Percentiles rank a stretch among this genome's conserved stretches.
Conservation (phyloP, 1,140 invertebrate genomes). For the Drosophila mauritiana region DNA sequence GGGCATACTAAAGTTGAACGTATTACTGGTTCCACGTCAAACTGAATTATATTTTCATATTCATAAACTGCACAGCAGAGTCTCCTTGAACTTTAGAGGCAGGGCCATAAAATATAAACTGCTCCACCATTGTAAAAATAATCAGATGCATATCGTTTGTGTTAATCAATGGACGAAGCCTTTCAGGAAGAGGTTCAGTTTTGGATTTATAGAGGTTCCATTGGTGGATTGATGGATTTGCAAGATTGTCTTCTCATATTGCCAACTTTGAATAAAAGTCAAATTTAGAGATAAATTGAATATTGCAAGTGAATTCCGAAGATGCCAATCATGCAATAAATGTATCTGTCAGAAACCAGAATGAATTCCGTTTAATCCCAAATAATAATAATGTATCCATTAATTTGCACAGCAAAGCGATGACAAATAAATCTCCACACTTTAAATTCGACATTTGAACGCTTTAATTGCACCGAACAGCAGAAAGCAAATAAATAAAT, state of each 20-base stretch:
- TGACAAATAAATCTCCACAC: constrained; percentile 31
- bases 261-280: neutral
- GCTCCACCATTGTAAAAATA: constrained; percentile 42
- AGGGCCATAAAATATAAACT: constrained; percentile 43
- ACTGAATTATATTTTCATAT: constrained; percentile 51
- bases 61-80: constrained; percentile 14
- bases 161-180: constrained; percentile 8
- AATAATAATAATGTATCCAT: constrained; percentile 18
- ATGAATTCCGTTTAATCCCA: constrained; percentile 1
- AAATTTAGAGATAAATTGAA: too few species aligned
- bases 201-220: constrained; percentile 7
- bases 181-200: constrained; percentile 13
- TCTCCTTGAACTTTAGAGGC: constrained; percentile 75
- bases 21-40: constrained; percentile 23
- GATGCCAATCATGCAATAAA: neutral
- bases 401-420: constrained; percentile 9
- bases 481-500: constrained; percentile 27
- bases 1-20: neutral
- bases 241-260: constrained; percentile 5
- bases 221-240: neutral
- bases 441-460: constrained; percentile 35
- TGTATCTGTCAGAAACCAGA: neutral
- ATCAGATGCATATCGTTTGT: constrained; percentile 15
- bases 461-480: constrained; percentile 25
- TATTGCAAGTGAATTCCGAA: neutral